Evolutionary conservation across 1,140 invertebrate genomes (phyloP).

Genomic region (Aphelenchoides besseyi): DNA sequence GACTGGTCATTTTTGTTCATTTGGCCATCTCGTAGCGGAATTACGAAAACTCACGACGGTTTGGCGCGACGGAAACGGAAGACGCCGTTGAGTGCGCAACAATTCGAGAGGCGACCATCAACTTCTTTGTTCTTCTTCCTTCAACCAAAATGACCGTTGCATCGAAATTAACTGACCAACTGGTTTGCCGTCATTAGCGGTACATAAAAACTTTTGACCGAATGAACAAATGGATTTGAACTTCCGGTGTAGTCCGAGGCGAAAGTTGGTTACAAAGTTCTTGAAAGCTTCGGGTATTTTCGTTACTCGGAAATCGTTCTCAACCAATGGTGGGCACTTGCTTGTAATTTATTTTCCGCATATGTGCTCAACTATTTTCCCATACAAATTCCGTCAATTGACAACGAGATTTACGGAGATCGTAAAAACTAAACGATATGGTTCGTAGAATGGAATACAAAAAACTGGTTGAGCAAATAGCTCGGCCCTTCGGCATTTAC

Average conservation of each 20-base stretch:
- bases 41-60: no score
- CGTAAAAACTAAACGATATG: not conserved
- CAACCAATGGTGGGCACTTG: not conserved
- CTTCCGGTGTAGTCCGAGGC: not conserved
- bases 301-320: constrained; percentile 1
- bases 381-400: not conserved
- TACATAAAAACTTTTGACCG: not conserved
- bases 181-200: constrained; percentile 2
- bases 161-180: not conserved
- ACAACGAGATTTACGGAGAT: not conserved
- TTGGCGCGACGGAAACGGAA: constrained; percentile 1
- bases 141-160: not conserved
- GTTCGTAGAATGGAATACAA: no score
- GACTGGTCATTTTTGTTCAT: no score
- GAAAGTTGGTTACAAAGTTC: no score
- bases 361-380: not conserved
- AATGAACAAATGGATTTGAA: not conserved
- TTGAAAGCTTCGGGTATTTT: no score
- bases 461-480: no score
- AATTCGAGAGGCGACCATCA: not conserved
- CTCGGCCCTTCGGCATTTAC: not conserved
- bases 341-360: not conserved
- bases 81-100: not conserved
- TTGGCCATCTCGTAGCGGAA: no score
- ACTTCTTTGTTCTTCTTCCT: not conserved